phyloP scores from a whole-genome alignment of 64 coral and sea anemone genomes.

The Actinia tenebrosa region DNA sequence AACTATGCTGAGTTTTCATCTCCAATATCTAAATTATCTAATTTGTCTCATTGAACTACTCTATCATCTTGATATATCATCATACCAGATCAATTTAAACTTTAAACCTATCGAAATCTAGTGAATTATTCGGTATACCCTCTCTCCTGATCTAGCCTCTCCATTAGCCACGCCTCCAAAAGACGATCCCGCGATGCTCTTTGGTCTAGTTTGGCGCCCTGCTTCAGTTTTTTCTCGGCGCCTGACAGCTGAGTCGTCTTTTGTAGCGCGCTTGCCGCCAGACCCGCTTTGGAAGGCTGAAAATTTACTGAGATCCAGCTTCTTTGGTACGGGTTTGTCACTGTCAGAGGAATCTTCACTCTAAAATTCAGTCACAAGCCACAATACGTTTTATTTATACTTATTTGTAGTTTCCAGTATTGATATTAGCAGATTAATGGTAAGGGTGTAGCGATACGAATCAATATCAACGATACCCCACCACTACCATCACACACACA shows the following conservation, averaged over 20 bases:
- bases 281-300: slow-evolving; percentile 2
- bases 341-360: slow-evolving; percentile 9
- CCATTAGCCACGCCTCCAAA: slow-evolving; percentile 18
- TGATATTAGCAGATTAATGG: too few relatives aligned
- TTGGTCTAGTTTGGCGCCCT: neutral
- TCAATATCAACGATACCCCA: too few relatives aligned
- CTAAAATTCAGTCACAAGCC: neutral
- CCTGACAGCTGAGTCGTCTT: slow-evolving; percentile 13
- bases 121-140: slow-evolving; percentile 4
- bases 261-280: neutral
- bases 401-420: too few relatives aligned
- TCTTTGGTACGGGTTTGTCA: slow-evolving; percentile 11
- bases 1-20: neutral
- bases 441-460: too few relatives aligned
- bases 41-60: neutral
- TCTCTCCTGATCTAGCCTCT: neutral
- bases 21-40: neutral
- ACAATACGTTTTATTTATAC: too few relatives aligned
- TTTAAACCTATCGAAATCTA: neutral
- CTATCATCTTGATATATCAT: neutral
- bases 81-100: neutral
- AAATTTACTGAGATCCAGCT: slow-evolving; percentile 22
- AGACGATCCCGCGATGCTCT: slow-evolving; percentile 10
- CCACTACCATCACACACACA: too few relatives aligned
- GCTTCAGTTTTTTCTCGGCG: slow-evolving; percentile 7